Conservation (phyloP, 2,113 vertebrate species). For the Oceanites oceanicus region DNA sequence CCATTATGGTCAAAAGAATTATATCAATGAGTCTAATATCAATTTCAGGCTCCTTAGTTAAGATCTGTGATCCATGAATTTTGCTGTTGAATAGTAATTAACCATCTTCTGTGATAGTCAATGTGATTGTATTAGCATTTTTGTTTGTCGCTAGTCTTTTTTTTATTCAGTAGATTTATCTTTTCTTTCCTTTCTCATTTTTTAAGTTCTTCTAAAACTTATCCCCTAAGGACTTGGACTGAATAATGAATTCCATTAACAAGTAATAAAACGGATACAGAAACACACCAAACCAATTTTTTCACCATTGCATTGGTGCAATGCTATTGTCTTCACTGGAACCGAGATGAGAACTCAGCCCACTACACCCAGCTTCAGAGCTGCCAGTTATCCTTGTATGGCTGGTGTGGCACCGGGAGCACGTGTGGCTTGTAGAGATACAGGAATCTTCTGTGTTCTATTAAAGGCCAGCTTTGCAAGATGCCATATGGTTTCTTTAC, state of each 20-base stretch:
- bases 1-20: neutral
- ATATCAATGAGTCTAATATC: neutral
- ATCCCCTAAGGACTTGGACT: neutral
- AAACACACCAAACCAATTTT: neutral
- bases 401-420: neutral
- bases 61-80: neutral
- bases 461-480: neutral
- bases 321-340: neutral
- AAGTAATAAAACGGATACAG: neutral
- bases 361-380: neutral
- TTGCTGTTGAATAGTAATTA: neutral
- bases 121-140: neutral
- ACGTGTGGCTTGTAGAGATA: neutral
- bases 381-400: neutral
- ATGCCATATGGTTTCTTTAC: neutral
- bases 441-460: neutral
- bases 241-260: neutral
- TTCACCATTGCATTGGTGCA: neutral
- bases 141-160: neutral
- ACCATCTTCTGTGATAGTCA: neutral
- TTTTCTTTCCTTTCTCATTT: neutral
- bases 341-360: neutral
- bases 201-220: neutral
- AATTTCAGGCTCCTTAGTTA: neutral
- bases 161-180: neutral